Base-by-base conservation (phyloP, 2,113 vertebrate genomes). In the Rhizomys pruinosus region DNA sequence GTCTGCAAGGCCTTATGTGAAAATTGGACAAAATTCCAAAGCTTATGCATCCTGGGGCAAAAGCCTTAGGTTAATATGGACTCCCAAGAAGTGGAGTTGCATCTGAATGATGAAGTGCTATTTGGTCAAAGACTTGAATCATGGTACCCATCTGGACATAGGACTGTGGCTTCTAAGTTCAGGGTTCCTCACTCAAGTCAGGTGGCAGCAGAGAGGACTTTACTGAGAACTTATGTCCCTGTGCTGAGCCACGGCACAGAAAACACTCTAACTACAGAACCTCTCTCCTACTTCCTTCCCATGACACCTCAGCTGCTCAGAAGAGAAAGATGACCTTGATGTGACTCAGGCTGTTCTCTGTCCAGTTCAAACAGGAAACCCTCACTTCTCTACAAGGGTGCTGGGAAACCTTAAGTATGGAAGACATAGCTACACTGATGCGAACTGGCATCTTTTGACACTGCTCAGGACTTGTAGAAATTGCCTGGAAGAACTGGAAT, bases 181-280 rank as follows among this genome's bases (percentile, higher is more conserved):
- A 29, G 27, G 8, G 15, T 27, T 17, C 3, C 25, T 3, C 23
- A 39, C 59, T 20, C 3, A 37, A 69, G 12, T 19, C 7, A 9
- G 19, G 2, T n/a, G 13, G 47, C 52, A 25, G 19, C 47, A 17
- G 29, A 9, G 25, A 37, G 1, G 19, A 47, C 25, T 23, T 5
- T 61, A 55, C 39, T 32, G 57, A 80, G 78, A 52, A 39, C 15
- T 29, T 29, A 22, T 5, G 19, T 9, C n/a, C 10, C 19, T 32
- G 63, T 63, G 37, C 11, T 59, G 10, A n/a, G 37, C 13, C 20
- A 64, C n/a, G 5, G 15, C 59, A 52, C 23, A 20, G 34, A 22
- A 8, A 0, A 9, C 12, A 15, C 7, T 42, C 42, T 81, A 5
- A 4, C 22, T 8, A 34, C 6, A n/a, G 13, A 1, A 16, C 39